Percentiles rank a stretch among this genome's conserved stretches.
These are phyloP conservation scores for Drosophila gaucha DNA, from an alignment of 2,888 invertebrate species.

Conservation along the genomic window DNA sequence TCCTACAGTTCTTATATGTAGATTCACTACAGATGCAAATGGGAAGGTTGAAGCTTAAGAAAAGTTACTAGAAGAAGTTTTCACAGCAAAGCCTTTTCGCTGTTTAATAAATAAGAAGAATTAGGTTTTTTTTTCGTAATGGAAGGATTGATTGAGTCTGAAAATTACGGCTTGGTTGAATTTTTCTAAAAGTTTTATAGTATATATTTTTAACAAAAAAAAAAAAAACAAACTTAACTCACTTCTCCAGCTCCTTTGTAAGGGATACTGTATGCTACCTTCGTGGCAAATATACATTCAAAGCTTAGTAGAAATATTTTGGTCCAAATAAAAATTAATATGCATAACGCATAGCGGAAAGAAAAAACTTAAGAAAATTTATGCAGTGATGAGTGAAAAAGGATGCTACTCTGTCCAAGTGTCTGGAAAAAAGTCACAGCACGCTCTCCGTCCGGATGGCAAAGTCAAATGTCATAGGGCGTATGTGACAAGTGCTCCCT, in stretches of 20 bases:
- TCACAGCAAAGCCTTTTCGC: too few species aligned
- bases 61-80: too few species aligned
- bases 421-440: conserved; percentile 25
- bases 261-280: background rate
- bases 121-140: too few species aligned
- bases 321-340: conserved; percentile 70
- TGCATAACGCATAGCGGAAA: conserved; percentile 78
- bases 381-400: conserved; percentile 82
- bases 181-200: too few species aligned
- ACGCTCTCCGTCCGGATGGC: conserved; percentile 38
- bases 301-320: conserved; percentile 14
- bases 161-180: too few species aligned
- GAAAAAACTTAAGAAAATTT: conserved; percentile 67
- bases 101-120: too few species aligned
- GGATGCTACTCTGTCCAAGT: conserved; percentile 65
- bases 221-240: background rate
- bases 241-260: background rate
- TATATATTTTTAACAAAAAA: too few species aligned
- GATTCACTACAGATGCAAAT: background rate
- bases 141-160: too few species aligned
- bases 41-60: background rate
- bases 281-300: conserved; percentile 13
- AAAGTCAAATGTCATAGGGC: conserved; percentile 58
- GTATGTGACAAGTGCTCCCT: conserved; percentile 73
- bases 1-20: too few species aligned